phyloP scores from a whole-genome alignment of 2,113 vertebrate genomes.

The Hiodon alosoides region DNA sequence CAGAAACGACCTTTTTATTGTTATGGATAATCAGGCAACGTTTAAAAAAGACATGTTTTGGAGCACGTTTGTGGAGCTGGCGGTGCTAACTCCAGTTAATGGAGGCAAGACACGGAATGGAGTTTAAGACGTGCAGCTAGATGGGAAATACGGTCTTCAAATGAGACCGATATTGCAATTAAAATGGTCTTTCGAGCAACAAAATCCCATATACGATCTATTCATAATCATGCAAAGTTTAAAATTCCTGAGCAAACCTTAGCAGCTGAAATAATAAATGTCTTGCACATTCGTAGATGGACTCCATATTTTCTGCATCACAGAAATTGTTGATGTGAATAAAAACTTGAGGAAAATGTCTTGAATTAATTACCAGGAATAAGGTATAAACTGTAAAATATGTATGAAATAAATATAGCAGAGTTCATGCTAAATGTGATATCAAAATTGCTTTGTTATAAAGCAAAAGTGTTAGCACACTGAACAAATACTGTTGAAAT shows the following conservation, averaged over 20 bases:
- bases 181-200: slow-evolving; percentile 62
- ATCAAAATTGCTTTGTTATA: too few species aligned
- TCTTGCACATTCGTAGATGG: slow-evolving; percentile 36
- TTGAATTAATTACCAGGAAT: slow-evolving; percentile 39
- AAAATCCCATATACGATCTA: slow-evolving; percentile 43
- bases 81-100: slow-evolving; percentile 57
- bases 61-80: slow-evolving; percentile 36
- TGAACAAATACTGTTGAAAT: too few species aligned
- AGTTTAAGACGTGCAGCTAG: slow-evolving; percentile 32
- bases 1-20: neutral
- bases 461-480: too few species aligned
- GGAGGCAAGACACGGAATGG: slow-evolving; percentile 59
- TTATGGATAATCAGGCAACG: neutral
- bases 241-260: slow-evolving; percentile 61
- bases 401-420: too few species aligned
- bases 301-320: slow-evolving; percentile 28
- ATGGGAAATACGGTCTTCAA: slow-evolving; percentile 38
- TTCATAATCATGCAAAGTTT: slow-evolving; percentile 54
- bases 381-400: neutral
- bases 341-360: slow-evolving; percentile 26
- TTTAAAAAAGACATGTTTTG: slow-evolving; percentile 45
- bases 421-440: too few species aligned
- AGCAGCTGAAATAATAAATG: slow-evolving; percentile 65
- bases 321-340: slow-evolving; percentile 33
- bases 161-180: slow-evolving; percentile 57